phyloP scores from a whole-genome alignment of 2,797 vertebrate genomes.

The Hybognathus amarus region DNA sequence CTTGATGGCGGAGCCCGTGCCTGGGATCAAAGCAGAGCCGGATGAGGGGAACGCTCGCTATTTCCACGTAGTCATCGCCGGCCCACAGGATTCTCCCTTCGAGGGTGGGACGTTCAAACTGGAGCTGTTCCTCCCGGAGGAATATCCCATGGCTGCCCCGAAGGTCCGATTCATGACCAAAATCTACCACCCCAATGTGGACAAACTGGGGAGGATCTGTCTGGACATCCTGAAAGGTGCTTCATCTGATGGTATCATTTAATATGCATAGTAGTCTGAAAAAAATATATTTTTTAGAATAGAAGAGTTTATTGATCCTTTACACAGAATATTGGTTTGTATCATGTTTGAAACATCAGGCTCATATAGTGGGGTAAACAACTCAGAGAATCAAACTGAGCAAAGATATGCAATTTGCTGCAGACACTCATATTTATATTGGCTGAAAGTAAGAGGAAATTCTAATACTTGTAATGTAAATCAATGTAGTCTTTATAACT shows the following conservation, averaged over 20 bases:
- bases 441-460: background rate
- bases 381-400: background rate
- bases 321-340: background rate
- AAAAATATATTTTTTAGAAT: background rate
- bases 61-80: slow-evolving; percentile 98
- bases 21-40: slow-evolving; percentile 95
- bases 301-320: background rate
- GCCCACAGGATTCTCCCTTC: slow-evolving; percentile 98
- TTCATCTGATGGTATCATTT: background rate
- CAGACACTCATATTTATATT: background rate
- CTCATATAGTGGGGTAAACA: background rate
- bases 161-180: slow-evolving; percentile 99
- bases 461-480: background rate
- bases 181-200: slow-evolving; percentile 99
- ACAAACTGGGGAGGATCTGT: slow-evolving; percentile 99
- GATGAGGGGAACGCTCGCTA: slow-evolving; percentile 98
- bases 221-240: slow-evolving; percentile 99
- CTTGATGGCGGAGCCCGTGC: slow-evolving; percentile 96
- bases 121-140: slow-evolving; percentile 99
- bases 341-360: background rate
- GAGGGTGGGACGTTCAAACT: slow-evolving; percentile 99
- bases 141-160: slow-evolving; percentile 99
- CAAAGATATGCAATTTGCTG: background rate
- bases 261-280: background rate
- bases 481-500: background rate